phyloP scores from a whole-genome alignment of 2,797 vertebrate genomes.

The Melanitta fusca region DNA sequence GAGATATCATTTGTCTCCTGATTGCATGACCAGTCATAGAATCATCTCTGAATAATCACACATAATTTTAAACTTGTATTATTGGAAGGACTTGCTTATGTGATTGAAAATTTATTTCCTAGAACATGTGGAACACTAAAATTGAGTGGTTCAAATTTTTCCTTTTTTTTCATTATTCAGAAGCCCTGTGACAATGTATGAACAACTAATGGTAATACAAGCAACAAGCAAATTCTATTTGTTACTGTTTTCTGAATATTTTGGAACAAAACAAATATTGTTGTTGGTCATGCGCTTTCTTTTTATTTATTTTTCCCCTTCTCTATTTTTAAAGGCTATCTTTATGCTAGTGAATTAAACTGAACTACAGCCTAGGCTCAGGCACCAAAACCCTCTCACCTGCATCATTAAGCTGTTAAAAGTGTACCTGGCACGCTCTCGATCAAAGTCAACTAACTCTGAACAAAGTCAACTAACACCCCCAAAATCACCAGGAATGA shows the following conservation, averaged over 20 bases:
- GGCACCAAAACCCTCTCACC: neutral
- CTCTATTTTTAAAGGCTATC: neutral
- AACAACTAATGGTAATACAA: neutral
- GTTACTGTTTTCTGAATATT: neutral
- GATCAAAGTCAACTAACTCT: neutral
- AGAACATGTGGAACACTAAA: neutral
- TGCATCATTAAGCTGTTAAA: neutral
- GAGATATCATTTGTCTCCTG: neutral
- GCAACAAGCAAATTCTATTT: neutral
- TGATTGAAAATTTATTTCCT: neutral
- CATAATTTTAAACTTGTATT: neutral
- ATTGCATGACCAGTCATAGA: neutral
- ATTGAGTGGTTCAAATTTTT: neutral
- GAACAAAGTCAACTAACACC: accelerated
- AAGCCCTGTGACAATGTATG: neutral
- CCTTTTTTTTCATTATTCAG: neutral
- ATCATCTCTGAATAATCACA: neutral
- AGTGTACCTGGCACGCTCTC: neutral
- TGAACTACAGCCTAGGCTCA: neutral
- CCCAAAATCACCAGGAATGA: neutral
- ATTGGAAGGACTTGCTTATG: neutral
- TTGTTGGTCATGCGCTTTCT: neutral
- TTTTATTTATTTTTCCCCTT: neutral
- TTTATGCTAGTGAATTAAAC: neutral
- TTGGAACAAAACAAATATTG: neutral